These are phyloP conservation scores for Pterophyllum scalare DNA, from an alignment of 2,113 vertebrate species.

Conservation along the genomic window DNA sequence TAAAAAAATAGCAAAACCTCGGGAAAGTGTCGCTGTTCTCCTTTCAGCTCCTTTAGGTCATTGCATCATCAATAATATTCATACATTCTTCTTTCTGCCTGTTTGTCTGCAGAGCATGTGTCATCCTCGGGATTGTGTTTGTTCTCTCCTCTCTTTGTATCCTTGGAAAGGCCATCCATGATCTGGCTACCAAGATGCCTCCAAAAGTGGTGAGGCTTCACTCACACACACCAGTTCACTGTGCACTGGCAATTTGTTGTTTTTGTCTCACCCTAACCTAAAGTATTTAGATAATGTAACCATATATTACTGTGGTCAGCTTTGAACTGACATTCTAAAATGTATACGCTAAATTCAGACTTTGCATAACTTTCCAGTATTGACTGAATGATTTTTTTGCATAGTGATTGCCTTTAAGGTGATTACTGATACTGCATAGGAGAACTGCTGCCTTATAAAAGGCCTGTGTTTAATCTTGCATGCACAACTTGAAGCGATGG, in stretches of 20 bases:
- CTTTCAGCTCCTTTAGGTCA: neutral
- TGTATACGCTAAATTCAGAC: neutral
- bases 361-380: neutral
- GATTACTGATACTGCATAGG: neutral
- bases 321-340: neutral
- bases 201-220: conserved; percentile 94
- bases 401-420: neutral
- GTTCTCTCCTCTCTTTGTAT: conserved; percentile 95
- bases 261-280: neutral
- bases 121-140: conserved; percentile 93
- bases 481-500: neutral
- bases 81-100: conserved; percentile 22
- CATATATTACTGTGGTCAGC: neutral
- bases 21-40: neutral
- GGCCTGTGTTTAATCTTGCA: neutral
- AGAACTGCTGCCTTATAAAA: neutral
- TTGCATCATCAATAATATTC: neutral
- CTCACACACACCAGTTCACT: neutral
- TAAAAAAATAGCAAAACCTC: neutral
- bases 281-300: neutral
- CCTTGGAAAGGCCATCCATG: conserved; percentile 95
- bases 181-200: conserved; percentile 89
- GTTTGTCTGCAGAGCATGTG: conserved; percentile 88
- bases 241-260: neutral
- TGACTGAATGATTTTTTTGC: neutral